phyloP scores from a whole-genome alignment of 1,140 invertebrate species.

The Listronotus oregonensis region DNA sequence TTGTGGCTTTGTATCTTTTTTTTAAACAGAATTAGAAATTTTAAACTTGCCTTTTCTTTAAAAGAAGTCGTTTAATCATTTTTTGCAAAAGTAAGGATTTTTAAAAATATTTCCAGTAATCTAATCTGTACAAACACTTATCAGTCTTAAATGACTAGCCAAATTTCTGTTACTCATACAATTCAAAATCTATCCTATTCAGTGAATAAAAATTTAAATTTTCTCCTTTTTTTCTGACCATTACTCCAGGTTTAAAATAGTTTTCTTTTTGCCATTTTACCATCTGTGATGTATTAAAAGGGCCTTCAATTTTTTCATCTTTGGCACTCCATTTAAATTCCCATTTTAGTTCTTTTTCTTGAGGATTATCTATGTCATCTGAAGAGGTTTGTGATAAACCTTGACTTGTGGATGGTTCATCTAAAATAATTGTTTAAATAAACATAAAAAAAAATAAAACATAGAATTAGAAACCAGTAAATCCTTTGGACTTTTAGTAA shows the following conservation, averaged over 20 bases:
- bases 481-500: too few species aligned
- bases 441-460: too few species aligned
- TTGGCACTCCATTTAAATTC: conserved; percentile 89
- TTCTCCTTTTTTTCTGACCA: conserved; percentile 78
- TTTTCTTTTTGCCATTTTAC: conserved; percentile 82
- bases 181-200: conserved; percentile 90
- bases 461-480: too few species aligned
- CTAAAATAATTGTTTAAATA: conserved; percentile 21
- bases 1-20: too few species aligned
- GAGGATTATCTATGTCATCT: conserved; percentile 43
- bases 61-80: too few species aligned
- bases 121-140: too few species aligned
- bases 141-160: not conserved
- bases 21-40: too few species aligned
- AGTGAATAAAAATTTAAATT: conserved; percentile 82
- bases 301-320: conserved; percentile 81
- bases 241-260: conserved; percentile 84
- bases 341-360: conserved; percentile 72
- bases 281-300: conserved; percentile 86
- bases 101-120: too few species aligned
- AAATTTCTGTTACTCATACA: conserved; percentile 62
- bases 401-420: conserved; percentile 34
- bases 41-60: too few species aligned
- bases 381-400: conserved; percentile 30
- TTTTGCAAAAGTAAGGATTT: too few species aligned